These are phyloP conservation scores for Phortica variegata DNA, from an alignment of 1,140 invertebrate genomes.

Conservation along the genomic window DNA sequence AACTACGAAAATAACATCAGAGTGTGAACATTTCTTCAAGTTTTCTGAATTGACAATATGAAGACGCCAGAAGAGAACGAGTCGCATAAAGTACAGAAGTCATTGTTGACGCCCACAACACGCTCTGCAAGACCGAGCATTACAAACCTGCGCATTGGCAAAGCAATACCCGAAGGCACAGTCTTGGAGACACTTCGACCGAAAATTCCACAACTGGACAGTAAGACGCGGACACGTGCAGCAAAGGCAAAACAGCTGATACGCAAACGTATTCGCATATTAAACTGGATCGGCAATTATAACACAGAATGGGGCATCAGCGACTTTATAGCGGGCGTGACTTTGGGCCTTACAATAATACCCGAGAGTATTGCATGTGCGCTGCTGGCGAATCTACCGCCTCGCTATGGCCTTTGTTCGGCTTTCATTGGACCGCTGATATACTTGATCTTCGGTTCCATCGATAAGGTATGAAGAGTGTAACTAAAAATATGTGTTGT, in stretches of 20 bases:
- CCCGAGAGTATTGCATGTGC: conserved; percentile 85
- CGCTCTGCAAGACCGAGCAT: not conserved
- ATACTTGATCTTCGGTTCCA: conserved; percentile 85
- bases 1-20: too few species aligned
- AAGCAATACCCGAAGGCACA: not conserved
- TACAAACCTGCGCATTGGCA: not conserved
- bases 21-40: too few species aligned
- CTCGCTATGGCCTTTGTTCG: conserved; percentile 62
- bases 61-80: too few species aligned
- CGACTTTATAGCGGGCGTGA: conserved; percentile 74
- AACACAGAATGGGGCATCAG: conserved; percentile 62
- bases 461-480: too few species aligned
- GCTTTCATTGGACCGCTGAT: conserved; percentile 72
- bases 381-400: conserved; percentile 68
- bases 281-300: conserved; percentile 68
- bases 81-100: too few species aligned
- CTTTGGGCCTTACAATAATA: conserved; percentile 78
- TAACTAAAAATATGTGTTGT: too few species aligned
- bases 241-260: conserved; percentile 20
- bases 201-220: not conserved
- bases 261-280: conserved; percentile 57
- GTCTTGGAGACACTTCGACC: too few species aligned
- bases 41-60: too few species aligned
- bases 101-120: conserved; percentile 2
- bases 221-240: conserved; percentile 26